Conservation (phyloP, 2,888 invertebrate species). For the Zelleria hepariella region DNA sequence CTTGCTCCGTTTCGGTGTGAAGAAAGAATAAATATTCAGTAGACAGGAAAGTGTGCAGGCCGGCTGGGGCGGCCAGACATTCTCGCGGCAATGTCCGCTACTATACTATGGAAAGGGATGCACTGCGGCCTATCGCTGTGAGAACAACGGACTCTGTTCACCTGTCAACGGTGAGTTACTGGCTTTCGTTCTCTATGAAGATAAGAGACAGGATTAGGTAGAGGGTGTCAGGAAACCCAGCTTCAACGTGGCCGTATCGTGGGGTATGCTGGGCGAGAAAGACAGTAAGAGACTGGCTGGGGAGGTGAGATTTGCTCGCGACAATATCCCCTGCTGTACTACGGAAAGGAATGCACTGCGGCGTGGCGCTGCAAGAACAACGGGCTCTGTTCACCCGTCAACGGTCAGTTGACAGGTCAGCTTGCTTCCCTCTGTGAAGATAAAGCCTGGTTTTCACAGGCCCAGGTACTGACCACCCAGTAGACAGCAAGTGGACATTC, state of each 20-base stretch:
- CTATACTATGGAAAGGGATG: slow-evolving; percentile 88
- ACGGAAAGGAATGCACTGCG: slow-evolving; percentile 82
- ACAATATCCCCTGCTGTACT: slow-evolving; percentile 86
- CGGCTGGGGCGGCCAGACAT: slow-evolving; percentile 88
- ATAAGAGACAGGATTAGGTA: too few relatives aligned
- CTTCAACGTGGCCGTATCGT: too few relatives aligned
- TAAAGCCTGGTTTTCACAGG: too few relatives aligned
- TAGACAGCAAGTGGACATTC: too few relatives aligned
- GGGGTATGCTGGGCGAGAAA: too few relatives aligned
- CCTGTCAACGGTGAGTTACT: not conserved
- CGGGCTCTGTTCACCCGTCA: slow-evolving; percentile 37
- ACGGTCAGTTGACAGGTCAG: not conserved
- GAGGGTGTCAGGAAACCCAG: too few relatives aligned
- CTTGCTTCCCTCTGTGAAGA: not conserved
- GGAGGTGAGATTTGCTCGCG: slow-evolving; percentile 83
- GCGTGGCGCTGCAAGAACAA: not conserved
- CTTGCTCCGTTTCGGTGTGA: too few relatives aligned
- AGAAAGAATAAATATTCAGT: too few relatives aligned
- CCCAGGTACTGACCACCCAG: too few relatives aligned
- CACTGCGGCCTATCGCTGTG: slow-evolving; percentile 36
- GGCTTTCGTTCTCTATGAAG: not conserved
- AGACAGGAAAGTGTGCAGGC: too few relatives aligned
- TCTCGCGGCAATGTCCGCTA: slow-evolving; percentile 85
- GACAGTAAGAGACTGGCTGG: slow-evolving; percentile 77
- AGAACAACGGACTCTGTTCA: slow-evolving; percentile 38